Evolutionary conservation across 2,797 vertebrate genomes (phyloP).

Genomic region (Dendrocincla fuliginosa): DNA sequence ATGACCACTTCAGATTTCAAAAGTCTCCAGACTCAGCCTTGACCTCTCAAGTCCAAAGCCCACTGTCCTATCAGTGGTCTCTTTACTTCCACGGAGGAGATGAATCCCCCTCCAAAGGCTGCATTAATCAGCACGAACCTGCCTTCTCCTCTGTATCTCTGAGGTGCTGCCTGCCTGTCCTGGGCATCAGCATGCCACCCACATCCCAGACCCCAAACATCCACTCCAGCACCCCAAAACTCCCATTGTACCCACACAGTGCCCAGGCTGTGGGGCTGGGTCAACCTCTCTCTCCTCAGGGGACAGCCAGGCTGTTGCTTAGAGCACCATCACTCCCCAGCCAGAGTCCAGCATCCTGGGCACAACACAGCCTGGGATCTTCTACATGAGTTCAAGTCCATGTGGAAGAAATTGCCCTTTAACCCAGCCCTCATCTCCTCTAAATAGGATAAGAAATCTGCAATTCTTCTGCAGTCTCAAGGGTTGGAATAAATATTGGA

Average conservation of each 20-base stretch:
- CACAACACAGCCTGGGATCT: background rate
- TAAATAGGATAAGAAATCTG: background rate
- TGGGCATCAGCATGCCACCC: accelerated
- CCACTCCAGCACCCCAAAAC: background rate
- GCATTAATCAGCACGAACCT: background rate
- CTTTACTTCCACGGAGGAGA: background rate
- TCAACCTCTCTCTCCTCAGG: background rate
- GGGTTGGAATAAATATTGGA: background rate
- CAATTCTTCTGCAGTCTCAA: background rate
- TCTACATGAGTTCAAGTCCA: background rate
- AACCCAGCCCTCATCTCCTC: background rate
- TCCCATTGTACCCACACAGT: accelerated
- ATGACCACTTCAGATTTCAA: background rate
- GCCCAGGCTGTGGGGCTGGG: background rate
- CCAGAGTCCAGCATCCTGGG: accelerated
- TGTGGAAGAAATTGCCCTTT: background rate
- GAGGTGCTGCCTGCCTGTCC: background rate
- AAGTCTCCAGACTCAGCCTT: background rate
- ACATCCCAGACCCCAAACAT: background rate
- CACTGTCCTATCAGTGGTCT: accelerated
- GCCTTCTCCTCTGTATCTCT: background rate
- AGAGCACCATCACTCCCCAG: background rate
- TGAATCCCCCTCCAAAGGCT: background rate
- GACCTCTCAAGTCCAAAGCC: background rate
- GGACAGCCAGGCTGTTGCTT: too few relatives aligned